These are phyloP conservation scores for Holcopasites calliopsidis DNA, from an alignment of 1,140 invertebrate genomes.

Conservation along the genomic window DNA sequence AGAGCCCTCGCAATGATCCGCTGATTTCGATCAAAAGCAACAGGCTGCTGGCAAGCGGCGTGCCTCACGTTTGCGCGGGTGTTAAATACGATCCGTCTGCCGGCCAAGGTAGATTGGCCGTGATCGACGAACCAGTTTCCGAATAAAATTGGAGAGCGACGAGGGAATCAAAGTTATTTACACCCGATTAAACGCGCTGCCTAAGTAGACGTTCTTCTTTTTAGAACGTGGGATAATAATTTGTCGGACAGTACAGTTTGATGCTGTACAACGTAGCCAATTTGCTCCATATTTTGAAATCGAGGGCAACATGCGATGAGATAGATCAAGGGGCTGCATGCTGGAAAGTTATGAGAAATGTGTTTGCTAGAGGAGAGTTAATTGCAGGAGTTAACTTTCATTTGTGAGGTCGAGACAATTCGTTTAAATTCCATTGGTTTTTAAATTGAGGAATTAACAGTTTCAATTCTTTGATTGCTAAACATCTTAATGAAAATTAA, in stretches of 20 bases:
- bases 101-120: conserved; percentile 36
- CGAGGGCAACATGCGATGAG: conserved; percentile 6
- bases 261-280: not conserved
- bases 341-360: not conserved
- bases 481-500: too few species aligned
- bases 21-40: conserved; percentile 38
- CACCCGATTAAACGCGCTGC: conserved; percentile 45
- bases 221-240: too few species aligned
- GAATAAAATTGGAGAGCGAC: conserved; percentile 41
- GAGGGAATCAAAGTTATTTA: conserved; percentile 63
- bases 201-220: too few species aligned
- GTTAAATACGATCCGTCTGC: conserved; percentile 53
- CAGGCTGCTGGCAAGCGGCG: conserved; percentile 3
- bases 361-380: too few species aligned
- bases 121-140: conserved; percentile 32
- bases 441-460: too few species aligned
- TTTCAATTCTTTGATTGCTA: not conserved
- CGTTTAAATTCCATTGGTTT: too few species aligned
- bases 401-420: too few species aligned
- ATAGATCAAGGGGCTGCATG: not conserved
- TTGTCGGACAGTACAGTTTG: too few species aligned
- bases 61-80: conserved; percentile 35
- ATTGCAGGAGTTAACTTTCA: too few species aligned
- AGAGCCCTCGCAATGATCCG: conserved; percentile 40
- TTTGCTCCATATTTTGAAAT: not conserved